Evolutionary conservation across 2,888 invertebrate species (phyloP).

Genomic region (Morinoia aosen): DNA sequence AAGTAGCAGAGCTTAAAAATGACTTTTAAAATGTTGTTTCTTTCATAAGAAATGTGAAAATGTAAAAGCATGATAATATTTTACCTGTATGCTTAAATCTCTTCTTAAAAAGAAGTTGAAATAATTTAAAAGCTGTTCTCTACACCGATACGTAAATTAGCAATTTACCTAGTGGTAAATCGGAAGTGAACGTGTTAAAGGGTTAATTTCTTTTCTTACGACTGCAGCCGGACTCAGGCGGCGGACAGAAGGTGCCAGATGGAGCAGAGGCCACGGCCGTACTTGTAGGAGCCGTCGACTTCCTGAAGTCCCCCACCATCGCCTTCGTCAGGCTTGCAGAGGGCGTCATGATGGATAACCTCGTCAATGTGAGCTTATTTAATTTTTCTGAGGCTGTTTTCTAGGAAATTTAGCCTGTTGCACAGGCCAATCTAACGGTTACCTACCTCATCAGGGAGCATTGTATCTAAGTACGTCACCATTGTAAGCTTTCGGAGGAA

Average conservation of each 20-base stretch:
- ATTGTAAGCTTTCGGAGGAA: too few relatives aligned
- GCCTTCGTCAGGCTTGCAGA: conserved; percentile 91
- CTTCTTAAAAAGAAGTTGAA: too few relatives aligned
- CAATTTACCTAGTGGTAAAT: too few relatives aligned
- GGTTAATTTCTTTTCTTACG: background rate
- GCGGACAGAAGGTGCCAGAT: conserved; percentile 86
- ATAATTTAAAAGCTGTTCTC: too few relatives aligned
- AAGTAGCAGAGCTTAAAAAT: too few relatives aligned
- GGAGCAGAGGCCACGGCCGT: conserved; percentile 93
- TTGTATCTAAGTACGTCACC: background rate
- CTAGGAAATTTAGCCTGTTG: background rate
- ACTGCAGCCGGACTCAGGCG: conserved; percentile 73
- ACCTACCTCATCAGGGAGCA: background rate
- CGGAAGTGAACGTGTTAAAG: too few relatives aligned
- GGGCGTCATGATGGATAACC: conserved; percentile 84
- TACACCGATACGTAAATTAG: too few relatives aligned
- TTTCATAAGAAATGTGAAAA: too few relatives aligned
- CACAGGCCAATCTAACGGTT: background rate
- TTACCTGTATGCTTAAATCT: too few relatives aligned
- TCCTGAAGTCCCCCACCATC: conserved; percentile 89
- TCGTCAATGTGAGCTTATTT: conserved; percentile 81
- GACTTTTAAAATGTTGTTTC: too few relatives aligned
- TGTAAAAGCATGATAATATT: too few relatives aligned
- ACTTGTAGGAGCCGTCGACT: conserved; percentile 91
- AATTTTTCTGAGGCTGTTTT: background rate